Conservation (phyloP, 2,113 vertebrate genomes). For the Oophaga pumilio region DNA sequence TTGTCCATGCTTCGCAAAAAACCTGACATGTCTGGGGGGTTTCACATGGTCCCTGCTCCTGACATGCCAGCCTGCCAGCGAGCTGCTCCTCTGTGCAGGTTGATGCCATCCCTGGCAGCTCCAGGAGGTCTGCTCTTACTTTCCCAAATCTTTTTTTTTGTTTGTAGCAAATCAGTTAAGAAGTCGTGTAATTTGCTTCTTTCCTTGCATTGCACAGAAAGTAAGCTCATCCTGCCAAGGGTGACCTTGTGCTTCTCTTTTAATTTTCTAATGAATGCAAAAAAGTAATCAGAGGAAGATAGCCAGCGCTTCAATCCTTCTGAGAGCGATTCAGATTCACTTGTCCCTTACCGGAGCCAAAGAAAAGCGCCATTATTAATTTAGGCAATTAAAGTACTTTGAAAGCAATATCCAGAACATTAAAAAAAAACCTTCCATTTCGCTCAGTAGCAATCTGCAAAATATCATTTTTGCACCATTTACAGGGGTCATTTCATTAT, state of each 20-base stretch:
- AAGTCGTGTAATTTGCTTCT: background rate
- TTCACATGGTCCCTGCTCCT: too few relatives aligned
- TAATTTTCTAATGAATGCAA: constrained; percentile 68
- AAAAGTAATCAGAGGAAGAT: constrained; percentile 69
- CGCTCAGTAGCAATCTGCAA: constrained; percentile 63
- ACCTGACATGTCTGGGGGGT: too few relatives aligned
- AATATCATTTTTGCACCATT: constrained; percentile 71
- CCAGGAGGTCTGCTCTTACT: background rate
- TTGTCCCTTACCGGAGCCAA: constrained; percentile 70
- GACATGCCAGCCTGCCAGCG: background rate
- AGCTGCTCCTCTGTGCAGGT: background rate
- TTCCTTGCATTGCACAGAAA: constrained; percentile 51
- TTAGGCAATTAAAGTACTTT: constrained; percentile 78
- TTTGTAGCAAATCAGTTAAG: background rate
- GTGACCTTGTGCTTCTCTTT: constrained; percentile 69
- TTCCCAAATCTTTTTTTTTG: background rate
- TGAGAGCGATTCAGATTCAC: constrained; percentile 72
- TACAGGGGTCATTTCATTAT: constrained; percentile 66
- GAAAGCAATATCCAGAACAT: constrained; percentile 75
- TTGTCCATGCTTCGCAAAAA: too few relatives aligned
- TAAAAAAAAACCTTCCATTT: constrained; percentile 69
- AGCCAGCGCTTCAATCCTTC: constrained; percentile 67
- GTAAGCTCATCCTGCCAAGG: constrained; percentile 56
- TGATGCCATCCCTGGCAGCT: background rate
- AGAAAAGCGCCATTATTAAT: constrained; percentile 73